A percentile compares a stretch with the other conserved stretches of the same genome.
Evolutionary conservation across 2,888 invertebrate genomes (phyloP).

Genomic region (Chaetogeoica ovagalla): DNA sequence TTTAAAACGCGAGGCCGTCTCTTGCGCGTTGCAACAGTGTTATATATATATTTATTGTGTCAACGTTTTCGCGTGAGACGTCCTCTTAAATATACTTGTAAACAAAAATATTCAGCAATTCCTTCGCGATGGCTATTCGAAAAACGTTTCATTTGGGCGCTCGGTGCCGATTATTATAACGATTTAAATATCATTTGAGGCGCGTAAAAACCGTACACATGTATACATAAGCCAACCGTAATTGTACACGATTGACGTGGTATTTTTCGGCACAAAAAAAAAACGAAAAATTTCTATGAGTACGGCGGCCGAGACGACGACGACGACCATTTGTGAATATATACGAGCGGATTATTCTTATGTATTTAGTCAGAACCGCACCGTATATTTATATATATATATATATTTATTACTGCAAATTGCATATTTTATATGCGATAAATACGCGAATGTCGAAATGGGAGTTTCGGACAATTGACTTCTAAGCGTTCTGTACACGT

Average conservation of each 20-base stretch:
- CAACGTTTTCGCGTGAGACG: no score
- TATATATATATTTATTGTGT: no score
- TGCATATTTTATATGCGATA: no score
- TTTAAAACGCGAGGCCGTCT: no score
- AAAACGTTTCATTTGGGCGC: neutral
- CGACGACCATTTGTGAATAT: neutral
- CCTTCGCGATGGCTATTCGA: neutral
- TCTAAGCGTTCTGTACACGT: no score
- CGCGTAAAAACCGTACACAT: neutral
- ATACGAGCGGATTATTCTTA: neutral
- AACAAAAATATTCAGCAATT: neutral
- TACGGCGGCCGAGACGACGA: neutral
- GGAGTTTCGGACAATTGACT: no score
- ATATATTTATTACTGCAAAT: no score
- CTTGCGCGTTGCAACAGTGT: no score
- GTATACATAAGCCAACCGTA: neutral
- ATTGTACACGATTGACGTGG: neutral
- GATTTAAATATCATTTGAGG: neutral
- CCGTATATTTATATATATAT: no score
- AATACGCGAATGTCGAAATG: no score
- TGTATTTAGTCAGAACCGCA: neutral
- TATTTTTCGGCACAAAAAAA: neutral
- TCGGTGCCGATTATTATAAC: neutral
- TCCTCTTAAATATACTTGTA: neutral
- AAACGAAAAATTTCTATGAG: neutral